phyloP scores from a whole-genome alignment of 53 echinoderm and acorn worm species.

The Astropecten irregularis region DNA sequence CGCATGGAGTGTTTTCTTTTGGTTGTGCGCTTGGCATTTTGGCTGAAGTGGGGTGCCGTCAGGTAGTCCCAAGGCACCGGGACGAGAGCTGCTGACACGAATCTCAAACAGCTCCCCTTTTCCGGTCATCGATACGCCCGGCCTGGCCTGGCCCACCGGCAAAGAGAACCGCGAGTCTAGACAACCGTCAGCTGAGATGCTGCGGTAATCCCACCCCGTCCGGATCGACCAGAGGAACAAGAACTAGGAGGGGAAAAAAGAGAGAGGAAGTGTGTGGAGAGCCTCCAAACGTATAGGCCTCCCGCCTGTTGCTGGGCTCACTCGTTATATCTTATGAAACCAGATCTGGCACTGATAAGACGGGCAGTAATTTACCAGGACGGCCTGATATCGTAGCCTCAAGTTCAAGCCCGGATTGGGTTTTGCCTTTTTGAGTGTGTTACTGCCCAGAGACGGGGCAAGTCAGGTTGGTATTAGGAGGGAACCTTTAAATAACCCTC shows the following conservation, averaged over 20 bases:
- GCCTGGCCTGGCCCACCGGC: constrained; percentile 30
- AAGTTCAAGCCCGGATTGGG: neutral
- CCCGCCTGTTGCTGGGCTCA: constrained; percentile 26
- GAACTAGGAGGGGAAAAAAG: neutral
- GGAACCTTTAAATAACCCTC: neutral
- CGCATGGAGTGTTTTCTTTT: constrained; percentile 37
- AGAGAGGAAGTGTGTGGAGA: no score
- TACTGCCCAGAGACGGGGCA: constrained; percentile 4
- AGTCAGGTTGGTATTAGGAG: neutral
- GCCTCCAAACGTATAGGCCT: no score
- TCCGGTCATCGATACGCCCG: constrained; percentile 46
- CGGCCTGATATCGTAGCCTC: neutral
- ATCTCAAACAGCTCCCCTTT: constrained; percentile 30
- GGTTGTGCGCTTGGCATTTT: constrained; percentile 39
- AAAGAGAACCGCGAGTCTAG: constrained; percentile 26
- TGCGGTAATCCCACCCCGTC: constrained; percentile 29
- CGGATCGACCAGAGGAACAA: no score
- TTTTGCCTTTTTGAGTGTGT: constrained; percentile 10
- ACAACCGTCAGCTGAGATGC: constrained; percentile 9
- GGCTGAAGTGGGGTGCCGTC: constrained; percentile 45
- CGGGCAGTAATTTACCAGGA: constrained; percentile 26
- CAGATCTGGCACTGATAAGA: constrained; percentile 39
- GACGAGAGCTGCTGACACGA: constrained; percentile 37
- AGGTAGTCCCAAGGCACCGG: constrained; percentile 24
- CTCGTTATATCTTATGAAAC: constrained; percentile 59